phyloP scores from a whole-genome alignment of 2,888 invertebrate species.

The Trichogramma dendrolimi region DNA sequence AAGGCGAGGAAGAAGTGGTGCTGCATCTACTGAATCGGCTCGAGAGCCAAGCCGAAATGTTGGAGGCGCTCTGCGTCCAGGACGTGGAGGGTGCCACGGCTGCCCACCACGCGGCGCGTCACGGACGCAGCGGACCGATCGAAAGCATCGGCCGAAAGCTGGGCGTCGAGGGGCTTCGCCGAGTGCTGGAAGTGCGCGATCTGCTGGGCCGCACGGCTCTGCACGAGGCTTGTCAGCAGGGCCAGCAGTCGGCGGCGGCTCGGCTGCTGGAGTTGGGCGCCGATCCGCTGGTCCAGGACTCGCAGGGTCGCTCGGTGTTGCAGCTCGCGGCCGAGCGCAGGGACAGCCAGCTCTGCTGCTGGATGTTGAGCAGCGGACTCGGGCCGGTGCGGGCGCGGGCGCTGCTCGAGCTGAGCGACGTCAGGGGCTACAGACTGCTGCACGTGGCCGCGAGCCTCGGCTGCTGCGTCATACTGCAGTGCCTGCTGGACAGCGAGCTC shows the following conservation, averaged over 20 bases:
- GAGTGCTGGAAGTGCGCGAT: constrained; percentile 54
- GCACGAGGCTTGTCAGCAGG: constrained; percentile 68
- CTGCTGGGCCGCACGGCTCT: constrained; percentile 64
- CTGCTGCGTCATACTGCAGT: constrained; percentile 46
- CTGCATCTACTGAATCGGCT: too few species aligned
- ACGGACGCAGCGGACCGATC: constrained; percentile 66
- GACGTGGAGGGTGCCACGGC: constrained; percentile 72
- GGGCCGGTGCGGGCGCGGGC: neutral
- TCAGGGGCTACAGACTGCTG: constrained; percentile 60
- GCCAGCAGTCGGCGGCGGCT: constrained; percentile 61
- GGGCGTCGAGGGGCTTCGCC: constrained; percentile 65
- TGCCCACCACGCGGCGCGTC: constrained; percentile 71
- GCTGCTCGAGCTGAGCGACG: neutral
- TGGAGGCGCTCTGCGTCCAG: constrained; percentile 48
- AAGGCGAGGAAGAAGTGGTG: too few species aligned
- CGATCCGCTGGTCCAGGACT: constrained; percentile 30
- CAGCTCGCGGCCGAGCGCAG: constrained; percentile 21
- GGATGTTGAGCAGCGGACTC: constrained; percentile 4
- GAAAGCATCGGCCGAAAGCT: constrained; percentile 63
- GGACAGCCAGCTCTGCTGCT: constrained; percentile 11
- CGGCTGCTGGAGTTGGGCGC: constrained; percentile 62
- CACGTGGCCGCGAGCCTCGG: constrained; percentile 69
- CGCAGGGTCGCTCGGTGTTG: constrained; percentile 29
- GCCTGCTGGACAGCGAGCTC: neutral
- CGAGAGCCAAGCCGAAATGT: neutral